phyloP scores from a whole-genome alignment of 2,113 vertebrate genomes.

The Gnathonemus longibarbis region DNA sequence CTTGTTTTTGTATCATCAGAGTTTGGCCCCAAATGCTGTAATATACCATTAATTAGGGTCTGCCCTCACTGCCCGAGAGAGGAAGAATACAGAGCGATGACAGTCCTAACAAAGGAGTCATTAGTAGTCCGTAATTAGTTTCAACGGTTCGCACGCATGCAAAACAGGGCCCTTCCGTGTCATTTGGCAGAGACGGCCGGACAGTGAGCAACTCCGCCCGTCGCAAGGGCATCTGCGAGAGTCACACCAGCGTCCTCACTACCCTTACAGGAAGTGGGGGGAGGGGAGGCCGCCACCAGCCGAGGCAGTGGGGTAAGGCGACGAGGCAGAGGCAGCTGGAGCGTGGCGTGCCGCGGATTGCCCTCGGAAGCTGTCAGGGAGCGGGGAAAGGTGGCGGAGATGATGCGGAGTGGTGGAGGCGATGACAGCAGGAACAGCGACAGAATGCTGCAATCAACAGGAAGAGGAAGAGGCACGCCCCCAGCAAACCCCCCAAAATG shows the following conservation, averaged over 20 bases:
- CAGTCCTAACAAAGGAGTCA: background rate
- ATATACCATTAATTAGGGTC: conserved; percentile 9
- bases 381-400: background rate
- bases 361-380: background rate
- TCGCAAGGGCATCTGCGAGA: background rate
- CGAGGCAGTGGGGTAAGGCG: background rate
- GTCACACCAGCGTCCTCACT: no score
- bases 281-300: no score
- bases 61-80: background rate
- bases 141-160: background rate
- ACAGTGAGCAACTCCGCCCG: background rate
- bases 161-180: background rate
- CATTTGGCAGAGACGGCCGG: background rate
- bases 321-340: background rate
- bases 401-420: background rate
- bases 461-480: background rate
- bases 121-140: conserved; percentile 2
- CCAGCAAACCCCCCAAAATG: background rate
- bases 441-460: background rate
- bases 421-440: background rate
- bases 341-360: background rate
- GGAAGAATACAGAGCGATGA: background rate
- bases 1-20: background rate
- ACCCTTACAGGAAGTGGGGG: background rate
- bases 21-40: background rate